Percentiles rank a stretch among this genome's conserved stretches.
Conservation (phyloP, 2,888 invertebrate genomes). For the Coenonympha arcania region DNA sequence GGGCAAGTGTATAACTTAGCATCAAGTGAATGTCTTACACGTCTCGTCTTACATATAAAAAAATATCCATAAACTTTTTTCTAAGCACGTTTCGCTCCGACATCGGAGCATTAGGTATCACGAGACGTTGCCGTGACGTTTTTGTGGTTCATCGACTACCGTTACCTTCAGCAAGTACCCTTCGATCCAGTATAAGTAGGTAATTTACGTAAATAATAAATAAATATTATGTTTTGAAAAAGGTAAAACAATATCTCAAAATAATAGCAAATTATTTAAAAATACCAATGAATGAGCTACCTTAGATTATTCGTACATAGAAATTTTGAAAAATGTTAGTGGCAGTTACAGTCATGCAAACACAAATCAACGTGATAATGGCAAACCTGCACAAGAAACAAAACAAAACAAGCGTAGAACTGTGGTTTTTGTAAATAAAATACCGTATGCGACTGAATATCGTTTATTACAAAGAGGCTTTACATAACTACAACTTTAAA, state of each 20-base stretch:
- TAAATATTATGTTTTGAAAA: background rate
- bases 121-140: no score
- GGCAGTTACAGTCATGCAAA: slow-evolving; percentile 19
- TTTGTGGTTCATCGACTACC: no score
- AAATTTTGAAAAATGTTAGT: slow-evolving; percentile 7
- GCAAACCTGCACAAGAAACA: slow-evolving; percentile 73
- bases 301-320: background rate
- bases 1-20: no score
- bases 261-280: background rate
- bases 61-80: no score
- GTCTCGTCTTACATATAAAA: no score
- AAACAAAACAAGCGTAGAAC: slow-evolving; percentile 46
- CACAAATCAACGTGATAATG: slow-evolving; percentile 50
- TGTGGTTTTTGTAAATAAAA: slow-evolving; percentile 58
- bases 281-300: background rate
- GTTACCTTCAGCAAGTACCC: no score
- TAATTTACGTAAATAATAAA: no score
- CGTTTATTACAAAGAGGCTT: slow-evolving; percentile 70
- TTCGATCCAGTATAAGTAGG: no score
- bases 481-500: slow-evolving; percentile 57
- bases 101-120: no score
- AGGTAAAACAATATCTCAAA: background rate
- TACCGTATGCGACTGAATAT: slow-evolving; percentile 63
- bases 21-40: no score
- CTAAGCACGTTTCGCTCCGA: no score